These are phyloP conservation scores for Pseudachorutes palmiensis DNA, from an alignment of 1,140 invertebrate species.

Conservation along the genomic window DNA sequence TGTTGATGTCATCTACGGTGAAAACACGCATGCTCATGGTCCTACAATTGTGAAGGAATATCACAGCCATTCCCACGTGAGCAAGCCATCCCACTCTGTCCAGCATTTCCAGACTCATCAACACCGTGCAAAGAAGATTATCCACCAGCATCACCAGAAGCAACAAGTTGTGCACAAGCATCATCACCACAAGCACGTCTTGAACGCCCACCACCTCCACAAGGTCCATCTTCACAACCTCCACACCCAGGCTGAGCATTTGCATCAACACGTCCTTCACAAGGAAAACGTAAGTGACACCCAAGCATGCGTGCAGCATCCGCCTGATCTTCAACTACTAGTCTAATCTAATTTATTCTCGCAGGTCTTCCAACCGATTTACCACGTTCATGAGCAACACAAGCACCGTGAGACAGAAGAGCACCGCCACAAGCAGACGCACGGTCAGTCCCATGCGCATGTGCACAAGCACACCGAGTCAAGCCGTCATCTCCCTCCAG, in stretches of 20 bases:
- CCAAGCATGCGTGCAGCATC: no score
- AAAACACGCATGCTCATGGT: slow-evolving; percentile 10
- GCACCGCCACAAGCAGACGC: slow-evolving; percentile 20
- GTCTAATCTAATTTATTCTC: no score
- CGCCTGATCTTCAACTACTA: no score
- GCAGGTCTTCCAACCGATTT: slow-evolving; percentile 14
- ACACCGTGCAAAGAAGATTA: slow-evolving; percentile 12
- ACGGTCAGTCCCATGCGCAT: slow-evolving; percentile 11
- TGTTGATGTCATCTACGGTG: slow-evolving; percentile 1
- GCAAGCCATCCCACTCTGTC: slow-evolving; percentile 8
- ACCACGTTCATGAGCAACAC: slow-evolving; percentile 18
- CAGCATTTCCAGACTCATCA: slow-evolving; percentile 13
- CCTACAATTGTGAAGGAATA: slow-evolving; percentile 12
- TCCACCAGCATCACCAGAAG: slow-evolving; percentile 15
- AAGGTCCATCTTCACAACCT: slow-evolving; percentile 26
- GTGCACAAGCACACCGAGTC: slow-evolving; percentile 19
- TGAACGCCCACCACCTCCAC: slow-evolving; percentile 23
- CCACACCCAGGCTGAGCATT: slow-evolving; percentile 22
- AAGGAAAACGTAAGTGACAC: slow-evolving; percentile 15
- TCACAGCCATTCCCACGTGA: slow-evolving; percentile 2
- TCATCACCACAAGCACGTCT: slow-evolving; percentile 24
- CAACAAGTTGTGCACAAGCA: slow-evolving; percentile 16
- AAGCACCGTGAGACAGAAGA: slow-evolving; percentile 20
- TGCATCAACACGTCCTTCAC: slow-evolving; percentile 18
- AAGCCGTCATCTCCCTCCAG: neutral